Base-by-base conservation (phyloP, 2,888 invertebrate species). In the Clistopyga incitator region DNA sequence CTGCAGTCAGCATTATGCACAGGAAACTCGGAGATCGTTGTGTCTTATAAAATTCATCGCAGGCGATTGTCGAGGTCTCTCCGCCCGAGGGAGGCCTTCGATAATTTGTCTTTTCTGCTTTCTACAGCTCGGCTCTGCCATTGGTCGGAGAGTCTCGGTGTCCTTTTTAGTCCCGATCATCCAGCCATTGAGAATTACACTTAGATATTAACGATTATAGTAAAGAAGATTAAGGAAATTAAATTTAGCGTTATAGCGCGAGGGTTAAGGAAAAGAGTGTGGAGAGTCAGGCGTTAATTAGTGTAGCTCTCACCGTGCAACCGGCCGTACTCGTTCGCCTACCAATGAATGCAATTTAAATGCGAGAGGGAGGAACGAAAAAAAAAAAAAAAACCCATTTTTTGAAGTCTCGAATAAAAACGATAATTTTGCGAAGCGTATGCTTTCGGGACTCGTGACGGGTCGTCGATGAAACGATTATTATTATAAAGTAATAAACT, bases 281-380 rank as follows among this genome's bases (percentile, higher is more conserved):
- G 84, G 86, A 86, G 83, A 85, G 82, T 77, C 84, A 84, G 78
- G 68, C 84, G 85, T 86, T 88, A 84, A 85, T 86, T 87, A 82
- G 86, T 82, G 88, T 64, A 80, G 74, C 38, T 80, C 77, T 74
- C 64, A 56, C 47, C 59, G 77, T 77, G 77, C 72, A 76, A 80
- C 68, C 68, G 77, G 89, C 90, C 89, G 90, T 91, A 91, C 89
- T 91, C 88, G 87, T 71, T 90, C 86, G 88, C 88, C 90, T 90
- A 89, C 88, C 90, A 90, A 90, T 89, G 88, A 91, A 90, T 86
- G 89, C 90, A 91, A 90, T 90, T 90, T 84, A 87, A 90, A 65
- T 90, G 70, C 23, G 65, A 83, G 77, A 86, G 29, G 29, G 81
- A 84, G 76, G 74, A 61, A 59, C 42, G 78, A 65, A 78, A 80